A percentile compares a stretch with the other conserved stretches of the same genome.
Evolutionary conservation across 2,888 invertebrate genomes (phyloP).

Genomic region (Coenonympha arcania): DNA sequence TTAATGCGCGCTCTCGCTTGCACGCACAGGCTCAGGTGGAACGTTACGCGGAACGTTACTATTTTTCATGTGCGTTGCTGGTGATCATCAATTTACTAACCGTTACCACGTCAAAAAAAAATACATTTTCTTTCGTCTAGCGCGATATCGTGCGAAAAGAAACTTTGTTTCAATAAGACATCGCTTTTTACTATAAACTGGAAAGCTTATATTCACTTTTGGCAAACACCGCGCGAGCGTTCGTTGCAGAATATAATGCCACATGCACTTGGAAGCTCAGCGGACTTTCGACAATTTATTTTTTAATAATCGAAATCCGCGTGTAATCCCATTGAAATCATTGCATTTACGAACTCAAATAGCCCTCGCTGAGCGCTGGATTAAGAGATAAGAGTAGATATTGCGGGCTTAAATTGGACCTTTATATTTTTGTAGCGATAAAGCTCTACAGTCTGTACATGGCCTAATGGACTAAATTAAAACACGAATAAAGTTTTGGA

Average conservation of each 20-base stretch:
- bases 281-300: constrained; percentile 9
- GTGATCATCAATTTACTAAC: too few species aligned
- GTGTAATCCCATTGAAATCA: constrained; percentile 16
- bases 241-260: background rate
- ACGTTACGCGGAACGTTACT: too few species aligned
- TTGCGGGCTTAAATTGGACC: background rate
- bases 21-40: too few species aligned
- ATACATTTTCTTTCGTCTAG: too few species aligned
- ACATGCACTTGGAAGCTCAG: background rate
- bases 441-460: background rate
- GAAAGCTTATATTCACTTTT: background rate
- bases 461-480: too few species aligned
- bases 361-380: constrained; percentile 13
- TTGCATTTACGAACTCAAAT: constrained; percentile 17
- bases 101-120: too few species aligned
- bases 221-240: background rate
- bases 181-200: too few species aligned
- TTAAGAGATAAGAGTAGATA: constrained; percentile 17
- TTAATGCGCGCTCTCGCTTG: too few species aligned
- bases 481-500: too few species aligned
- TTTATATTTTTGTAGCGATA: constrained; percentile 2
- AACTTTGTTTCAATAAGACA: too few species aligned
- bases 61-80: too few species aligned
- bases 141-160: too few species aligned
- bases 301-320: constrained; percentile 16